These are phyloP conservation scores for Mesorhabditis sp. DNA, from an alignment of 2,888 invertebrate genomes.

Conservation along the genomic window DNA sequence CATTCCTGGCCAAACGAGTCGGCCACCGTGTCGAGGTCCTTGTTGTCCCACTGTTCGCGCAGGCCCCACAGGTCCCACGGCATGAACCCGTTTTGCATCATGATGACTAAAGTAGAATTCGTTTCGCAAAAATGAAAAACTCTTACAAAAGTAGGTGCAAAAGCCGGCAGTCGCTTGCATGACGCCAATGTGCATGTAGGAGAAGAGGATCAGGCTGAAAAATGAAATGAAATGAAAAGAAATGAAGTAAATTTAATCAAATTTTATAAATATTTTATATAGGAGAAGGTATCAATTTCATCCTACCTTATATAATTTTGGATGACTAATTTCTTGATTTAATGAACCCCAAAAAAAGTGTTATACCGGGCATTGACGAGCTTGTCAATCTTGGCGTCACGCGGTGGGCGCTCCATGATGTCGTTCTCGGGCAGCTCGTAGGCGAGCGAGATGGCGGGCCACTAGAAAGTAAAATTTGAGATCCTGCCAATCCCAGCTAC, in stretches of 20 bases:
- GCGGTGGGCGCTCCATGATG: constrained; percentile 70
- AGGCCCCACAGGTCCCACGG: constrained; percentile 83
- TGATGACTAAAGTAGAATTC: constrained; percentile 71
- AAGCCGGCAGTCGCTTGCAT: constrained; percentile 4
- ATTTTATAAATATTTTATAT: too few species aligned
- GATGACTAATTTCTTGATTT: too few species aligned
- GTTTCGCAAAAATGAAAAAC: neutral
- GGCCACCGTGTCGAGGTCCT: constrained; percentile 90
- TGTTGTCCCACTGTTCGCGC: constrained; percentile 94
- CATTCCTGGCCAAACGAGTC: constrained; percentile 99
- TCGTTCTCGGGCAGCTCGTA: constrained; percentile 73
- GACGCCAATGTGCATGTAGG: constrained; percentile 96
- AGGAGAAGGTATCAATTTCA: too few species aligned
- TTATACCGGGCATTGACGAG: constrained; percentile 71
- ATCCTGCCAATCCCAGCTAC: constrained; percentile 34
- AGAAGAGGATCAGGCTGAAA: constrained; percentile 83
- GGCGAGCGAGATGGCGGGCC: constrained; percentile 73
- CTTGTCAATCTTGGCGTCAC: constrained; percentile 68
- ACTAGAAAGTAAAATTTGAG: constrained; percentile 61
- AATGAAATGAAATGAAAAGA: neutral
- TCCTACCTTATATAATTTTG: too few species aligned
- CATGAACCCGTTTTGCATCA: constrained; percentile 98
- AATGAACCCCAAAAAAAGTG: too few species aligned
- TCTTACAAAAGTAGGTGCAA: neutral
- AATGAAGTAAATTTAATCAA: neutral